Conservation (phyloP, 2,888 invertebrate genomes). For the Trissolcus brochymenae region DNA sequence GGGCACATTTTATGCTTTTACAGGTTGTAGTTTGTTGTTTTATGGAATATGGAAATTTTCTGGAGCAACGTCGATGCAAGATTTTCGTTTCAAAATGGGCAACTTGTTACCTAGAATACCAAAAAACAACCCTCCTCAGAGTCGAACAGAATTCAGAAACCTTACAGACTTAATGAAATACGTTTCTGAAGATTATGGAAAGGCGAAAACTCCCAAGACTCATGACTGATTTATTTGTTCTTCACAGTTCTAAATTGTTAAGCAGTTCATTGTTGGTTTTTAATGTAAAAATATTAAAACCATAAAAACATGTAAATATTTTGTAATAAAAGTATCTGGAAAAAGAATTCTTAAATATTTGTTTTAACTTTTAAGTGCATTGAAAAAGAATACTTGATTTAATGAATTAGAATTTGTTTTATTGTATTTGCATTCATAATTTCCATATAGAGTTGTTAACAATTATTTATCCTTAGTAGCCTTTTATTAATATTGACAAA, state of each 20-base stretch:
- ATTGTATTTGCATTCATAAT: too few relatives aligned
- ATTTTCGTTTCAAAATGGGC: conserved; percentile 90
- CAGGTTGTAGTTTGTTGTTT: conserved; percentile 88
- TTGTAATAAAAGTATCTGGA: too few relatives aligned
- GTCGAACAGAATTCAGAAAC: conserved; percentile 91
- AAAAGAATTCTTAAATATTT: too few relatives aligned
- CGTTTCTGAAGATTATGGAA: conserved; percentile 71
- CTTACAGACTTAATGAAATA: conserved; percentile 91
- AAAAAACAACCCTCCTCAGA: conserved; percentile 86
- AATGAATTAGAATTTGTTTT: too few relatives aligned
- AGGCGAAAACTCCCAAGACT: conserved; percentile 42
- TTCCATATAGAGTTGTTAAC: background rate
- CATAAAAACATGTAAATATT: too few relatives aligned
- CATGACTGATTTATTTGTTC: background rate
- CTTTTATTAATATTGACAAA: too few relatives aligned
- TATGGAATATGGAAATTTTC: conserved; percentile 92
- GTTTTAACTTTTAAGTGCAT: too few relatives aligned
- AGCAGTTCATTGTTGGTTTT: too few relatives aligned
- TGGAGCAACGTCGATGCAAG: conserved; percentile 89
- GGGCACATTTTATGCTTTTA: conserved; percentile 91
- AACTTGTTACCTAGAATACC: conserved; percentile 85
- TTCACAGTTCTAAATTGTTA: background rate
- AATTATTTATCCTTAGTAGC: background rate
- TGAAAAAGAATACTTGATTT: too few relatives aligned
- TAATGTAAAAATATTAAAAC: too few relatives aligned